Evolutionary conservation across 2,888 invertebrate species (phyloP).

Genomic region (Mellilla xanthometata): DNA sequence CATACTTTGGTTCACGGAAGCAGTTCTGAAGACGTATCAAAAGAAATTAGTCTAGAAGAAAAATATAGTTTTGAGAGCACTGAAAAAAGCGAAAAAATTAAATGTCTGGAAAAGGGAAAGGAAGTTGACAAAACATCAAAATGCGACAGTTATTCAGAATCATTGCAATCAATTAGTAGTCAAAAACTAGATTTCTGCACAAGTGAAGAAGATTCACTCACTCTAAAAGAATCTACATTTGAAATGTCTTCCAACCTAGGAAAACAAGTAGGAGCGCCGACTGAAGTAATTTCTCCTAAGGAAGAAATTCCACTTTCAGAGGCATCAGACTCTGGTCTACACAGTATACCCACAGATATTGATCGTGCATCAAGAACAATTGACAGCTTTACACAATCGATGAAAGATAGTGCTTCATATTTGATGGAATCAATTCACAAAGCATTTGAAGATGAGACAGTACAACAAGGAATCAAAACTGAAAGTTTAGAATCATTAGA

Average conservation of each 20-base stretch:
- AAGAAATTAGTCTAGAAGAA: constrained; percentile 71
- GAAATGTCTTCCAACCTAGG: constrained; percentile 24
- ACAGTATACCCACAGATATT: constrained; percentile 51
- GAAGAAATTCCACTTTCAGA: constrained; percentile 51
- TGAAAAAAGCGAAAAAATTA: constrained; percentile 58
- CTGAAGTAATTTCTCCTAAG: constrained; percentile 41
- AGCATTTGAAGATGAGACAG: constrained; percentile 61
- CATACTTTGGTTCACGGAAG: constrained; percentile 50
- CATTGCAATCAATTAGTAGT: constrained; percentile 38
- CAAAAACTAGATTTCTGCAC: constrained; percentile 28
- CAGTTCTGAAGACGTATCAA: constrained; percentile 71
- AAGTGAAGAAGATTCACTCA: constrained; percentile 36
- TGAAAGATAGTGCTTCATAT: constrained; percentile 48
- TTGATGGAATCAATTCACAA: constrained; percentile 65
- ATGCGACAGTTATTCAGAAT: constrained; percentile 34
- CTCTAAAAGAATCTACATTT: constrained; percentile 37
- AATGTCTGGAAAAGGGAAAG: constrained; percentile 6
- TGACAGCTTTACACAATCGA: constrained; percentile 30
- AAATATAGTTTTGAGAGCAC: constrained; percentile 68
- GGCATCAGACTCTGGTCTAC: constrained; percentile 54
- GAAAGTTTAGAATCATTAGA: constrained; percentile 55
- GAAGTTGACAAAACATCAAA: constrained; percentile 20
- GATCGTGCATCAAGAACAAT: constrained; percentile 28
- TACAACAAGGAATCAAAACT: constrained; percentile 73
- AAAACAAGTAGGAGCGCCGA: constrained; percentile 23